Conservation (phyloP, 2,797 vertebrate species). For the Smutsia gigantea region DNA sequence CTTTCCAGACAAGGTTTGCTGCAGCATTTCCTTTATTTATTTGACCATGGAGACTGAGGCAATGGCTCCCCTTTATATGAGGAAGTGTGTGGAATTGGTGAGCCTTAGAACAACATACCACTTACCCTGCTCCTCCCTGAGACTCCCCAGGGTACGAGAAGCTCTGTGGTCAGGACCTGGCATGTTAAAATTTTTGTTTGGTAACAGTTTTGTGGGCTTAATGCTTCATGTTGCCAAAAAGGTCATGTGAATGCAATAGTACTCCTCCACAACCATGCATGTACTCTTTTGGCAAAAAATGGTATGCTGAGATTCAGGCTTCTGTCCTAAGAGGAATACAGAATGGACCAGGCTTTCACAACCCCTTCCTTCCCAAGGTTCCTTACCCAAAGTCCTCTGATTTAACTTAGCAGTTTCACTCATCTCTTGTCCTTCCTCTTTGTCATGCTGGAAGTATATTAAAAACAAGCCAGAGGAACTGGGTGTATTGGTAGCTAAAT, state of each 20-base stretch:
- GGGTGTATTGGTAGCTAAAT: neutral
- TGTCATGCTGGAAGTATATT: neutral
- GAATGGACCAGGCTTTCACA: neutral
- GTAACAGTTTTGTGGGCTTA: neutral
- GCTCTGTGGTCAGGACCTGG: neutral
- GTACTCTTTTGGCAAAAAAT: neutral
- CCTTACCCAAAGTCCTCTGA: neutral
- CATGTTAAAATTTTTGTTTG: neutral
- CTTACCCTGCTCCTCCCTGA: neutral
- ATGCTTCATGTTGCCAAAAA: neutral
- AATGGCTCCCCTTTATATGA: neutral
- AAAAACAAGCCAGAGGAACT: neutral
- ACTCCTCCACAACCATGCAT: neutral
- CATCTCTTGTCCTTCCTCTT: neutral
- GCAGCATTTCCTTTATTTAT: neutral
- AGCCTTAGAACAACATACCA: neutral
- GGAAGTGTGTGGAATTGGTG: neutral
- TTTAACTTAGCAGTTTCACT: neutral
- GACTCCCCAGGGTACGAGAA: neutral
- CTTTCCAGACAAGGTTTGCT: neutral
- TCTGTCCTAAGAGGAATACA: neutral
- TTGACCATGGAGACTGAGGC: neutral
- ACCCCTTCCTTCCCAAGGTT: neutral
- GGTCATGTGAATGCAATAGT: neutral
- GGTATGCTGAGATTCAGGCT: neutral